Evolutionary conservation across 2,113 vertebrate species (phyloP), one percentile per base, ranked within the genome.

Genomic region (Oxygymnocypris stewartii): DNA sequence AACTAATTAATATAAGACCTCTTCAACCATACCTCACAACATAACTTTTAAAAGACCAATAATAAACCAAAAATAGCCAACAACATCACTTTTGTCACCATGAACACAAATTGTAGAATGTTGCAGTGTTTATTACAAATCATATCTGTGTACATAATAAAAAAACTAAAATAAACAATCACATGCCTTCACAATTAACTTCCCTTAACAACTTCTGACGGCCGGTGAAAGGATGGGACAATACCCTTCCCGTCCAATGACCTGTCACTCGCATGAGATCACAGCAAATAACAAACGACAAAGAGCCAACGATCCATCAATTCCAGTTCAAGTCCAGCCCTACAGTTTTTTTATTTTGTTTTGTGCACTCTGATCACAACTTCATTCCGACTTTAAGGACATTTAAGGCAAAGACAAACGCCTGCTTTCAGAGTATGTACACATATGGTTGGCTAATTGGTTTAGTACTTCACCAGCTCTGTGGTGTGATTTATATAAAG

Each of bases 1-100:
- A 93, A 90, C 89, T 93, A 90, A 69, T 89, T 93, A 85, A 90
- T 89, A 87, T 87, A 88, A 49, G 77, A 35, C 49, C 69, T 51
- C n/a, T 75, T 37, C 25, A 49, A 37, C 28, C 84, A 89, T n/a
- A 31, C 63, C 12, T 31, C 13, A 31, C 12, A 67, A 67, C 11
- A 6, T 25, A 28, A 25, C 23, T 51, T 51, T 1, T 51, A 51
- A 14, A 51, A 51, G 49, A 51, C 49, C 49, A 14, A 54, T 18
- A 54, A 54, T 54, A 54, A 18, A 54, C 51, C 6, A 49, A 42
- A 42, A 42, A 42, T 42, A 42, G 42, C 42, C 7, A 42, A 42
- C 8, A 42, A 9, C 42, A 42, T 42, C 8, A 42, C 42, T 8
- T 42, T 47, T 47, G 10, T 47, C 44, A 47, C 44, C 44, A 47